Evolutionary conservation across 2,888 invertebrate species (phyloP).

Genomic region (Leucoma salicis): DNA sequence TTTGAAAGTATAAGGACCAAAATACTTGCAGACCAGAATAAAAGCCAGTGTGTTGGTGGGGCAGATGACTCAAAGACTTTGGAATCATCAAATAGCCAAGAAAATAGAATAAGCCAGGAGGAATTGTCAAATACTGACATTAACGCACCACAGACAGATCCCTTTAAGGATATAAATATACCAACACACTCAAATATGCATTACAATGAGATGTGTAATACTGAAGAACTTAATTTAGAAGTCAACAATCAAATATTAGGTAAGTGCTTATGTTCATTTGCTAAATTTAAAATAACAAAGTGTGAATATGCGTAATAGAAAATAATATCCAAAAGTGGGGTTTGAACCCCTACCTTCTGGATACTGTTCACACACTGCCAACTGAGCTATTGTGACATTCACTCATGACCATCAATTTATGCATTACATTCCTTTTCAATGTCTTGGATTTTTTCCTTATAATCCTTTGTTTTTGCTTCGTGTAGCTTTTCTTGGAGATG

Average conservation of each 20-base stretch:
- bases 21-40: background rate
- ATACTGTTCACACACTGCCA: no score
- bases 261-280: no score
- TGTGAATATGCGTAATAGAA: no score
- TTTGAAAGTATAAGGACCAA: constrained; percentile 50
- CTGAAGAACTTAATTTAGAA: constrained; percentile 47
- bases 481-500: no score
- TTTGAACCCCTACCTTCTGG: no score
- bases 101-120: background rate
- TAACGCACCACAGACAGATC: background rate
- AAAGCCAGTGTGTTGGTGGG: background rate
- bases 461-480: no score
- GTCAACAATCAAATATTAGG: constrained; percentile 44
- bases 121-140: background rate
- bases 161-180: background rate
- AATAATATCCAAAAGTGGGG: no score
- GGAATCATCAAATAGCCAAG: background rate
- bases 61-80: background rate
- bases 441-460: no score
- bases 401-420: no score
- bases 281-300: no score
- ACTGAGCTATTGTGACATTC: no score
- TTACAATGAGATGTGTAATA: constrained; percentile 44
- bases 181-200: constrained; percentile 1
- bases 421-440: no score